Percentiles rank a stretch among this genome's conserved stretches.
Conservation (phyloP, 1,140 invertebrate genomes). For the Eriosoma lanigerum region DNA sequence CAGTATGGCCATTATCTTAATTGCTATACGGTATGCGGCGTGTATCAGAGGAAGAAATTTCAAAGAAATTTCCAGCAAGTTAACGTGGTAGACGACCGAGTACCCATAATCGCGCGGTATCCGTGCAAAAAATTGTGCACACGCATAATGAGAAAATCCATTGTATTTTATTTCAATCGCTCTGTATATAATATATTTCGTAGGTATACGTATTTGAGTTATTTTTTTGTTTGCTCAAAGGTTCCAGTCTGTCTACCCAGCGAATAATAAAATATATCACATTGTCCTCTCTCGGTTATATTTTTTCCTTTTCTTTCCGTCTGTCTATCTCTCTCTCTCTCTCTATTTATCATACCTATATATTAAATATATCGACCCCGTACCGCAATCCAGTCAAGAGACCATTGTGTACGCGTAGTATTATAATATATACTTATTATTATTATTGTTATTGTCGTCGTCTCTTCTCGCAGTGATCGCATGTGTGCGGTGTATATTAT, state of each 20-base stretch:
- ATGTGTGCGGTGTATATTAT: neutral
- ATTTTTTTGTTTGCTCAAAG: constrained; percentile 27
- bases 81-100: no score
- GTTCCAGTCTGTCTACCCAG: constrained; percentile 29
- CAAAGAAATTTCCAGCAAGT: no score
- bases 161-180: neutral
- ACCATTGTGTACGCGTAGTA: constrained; percentile 7
- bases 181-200: neutral
- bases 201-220: no score
- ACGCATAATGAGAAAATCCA: no score
- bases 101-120: no score
- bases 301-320: neutral
- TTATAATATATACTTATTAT: neutral
- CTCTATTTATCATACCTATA: no score
- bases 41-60: no score
- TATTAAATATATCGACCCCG: constrained; percentile 5
- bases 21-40: no score
- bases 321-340: no score
- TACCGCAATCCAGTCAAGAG: constrained; percentile 28
- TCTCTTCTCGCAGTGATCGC: neutral
- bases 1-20: no score
- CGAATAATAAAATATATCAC: constrained; percentile 18
- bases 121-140: no score
- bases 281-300: constrained; percentile 4
- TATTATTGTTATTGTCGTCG: neutral